Evolutionary conservation across 2,888 invertebrate species (phyloP), one percentile per base, ranked within the genome.

Genomic region (Pycnomerus fuliginosus): DNA sequence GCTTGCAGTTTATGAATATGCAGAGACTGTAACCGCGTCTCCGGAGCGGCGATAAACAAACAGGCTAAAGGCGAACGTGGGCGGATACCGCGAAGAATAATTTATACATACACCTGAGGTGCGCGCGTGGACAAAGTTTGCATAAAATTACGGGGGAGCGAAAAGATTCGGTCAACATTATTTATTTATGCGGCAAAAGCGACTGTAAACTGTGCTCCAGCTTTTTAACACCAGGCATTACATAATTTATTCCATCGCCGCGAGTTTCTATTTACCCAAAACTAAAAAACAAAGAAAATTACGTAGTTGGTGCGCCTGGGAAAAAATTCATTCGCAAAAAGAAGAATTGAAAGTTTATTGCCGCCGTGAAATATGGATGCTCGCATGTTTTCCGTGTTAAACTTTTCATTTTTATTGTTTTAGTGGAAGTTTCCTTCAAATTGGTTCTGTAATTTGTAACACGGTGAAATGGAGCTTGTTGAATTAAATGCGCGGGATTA

Each of bases 1-100:
- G n/a, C n/a, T n/a, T n/a, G 32, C 23, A 36, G 31, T 37, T 41
- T 36, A 46, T 46, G 46, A 46, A 46, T 46, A 46, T 46, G 46
- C 46, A 46, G 37, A 37, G 41, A 41, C 30, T 4, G 41, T 16
- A 46, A 41, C 15, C 41, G 46, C 41, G 46, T 41, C 46, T 41
- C 41, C 41, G 40, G 41, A 36, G 41, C 41, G 41, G 41, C 46
- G 36, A 46, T 46, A 46, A 46, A 46, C 46, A 46, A 46, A 46
- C 46, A 46, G 16, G 46, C 41, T 36, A 27, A 25, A 41, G 36
- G 46, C 39, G 43, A 44, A 32, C 35, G 43, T 36, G 43, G 42
- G 44, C 45, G 42, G 45, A 50, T 42, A 45, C 35, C 20, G 45
- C 42, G n/a, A 35, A 41, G 49, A 50, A 50, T 50, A 39, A 50